These are phyloP conservation scores for Arrhamphus sclerolepis DNA, from an alignment of 2,797 vertebrate genomes.

Conservation along the genomic window DNA sequence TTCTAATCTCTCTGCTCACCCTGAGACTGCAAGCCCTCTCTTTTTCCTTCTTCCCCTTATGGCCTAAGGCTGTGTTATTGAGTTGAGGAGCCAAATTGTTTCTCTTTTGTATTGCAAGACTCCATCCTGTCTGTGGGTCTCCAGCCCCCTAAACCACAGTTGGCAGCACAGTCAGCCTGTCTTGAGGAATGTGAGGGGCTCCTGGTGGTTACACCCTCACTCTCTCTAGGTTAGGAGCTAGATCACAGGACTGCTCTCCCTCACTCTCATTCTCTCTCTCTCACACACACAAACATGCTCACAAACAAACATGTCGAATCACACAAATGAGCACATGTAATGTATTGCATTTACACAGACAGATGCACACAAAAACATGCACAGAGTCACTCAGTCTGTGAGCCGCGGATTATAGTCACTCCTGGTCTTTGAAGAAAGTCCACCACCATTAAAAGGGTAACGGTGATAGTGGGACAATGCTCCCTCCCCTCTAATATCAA, in stretches of 20 bases:
- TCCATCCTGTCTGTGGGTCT: slow-evolving; percentile 87
- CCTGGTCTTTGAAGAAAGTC: slow-evolving; percentile 68
- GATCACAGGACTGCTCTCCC: slow-evolving; percentile 66
- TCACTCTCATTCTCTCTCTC: slow-evolving; percentile 35
- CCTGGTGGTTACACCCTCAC: slow-evolving; percentile 80
- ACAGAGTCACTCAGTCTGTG: slow-evolving; percentile 62
- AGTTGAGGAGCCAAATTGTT: slow-evolving; percentile 83
- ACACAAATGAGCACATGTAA: slow-evolving; percentile 32
- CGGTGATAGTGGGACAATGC: slow-evolving; percentile 61
- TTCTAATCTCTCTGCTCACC: slow-evolving; percentile 73
- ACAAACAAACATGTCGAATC: slow-evolving; percentile 65
- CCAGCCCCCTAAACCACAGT: slow-evolving; percentile 84
- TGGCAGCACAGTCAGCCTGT: slow-evolving; percentile 80
- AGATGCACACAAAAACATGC: slow-evolving; percentile 25
- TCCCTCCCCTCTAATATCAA: slow-evolving; percentile 57
- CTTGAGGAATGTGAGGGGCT: slow-evolving; percentile 80
- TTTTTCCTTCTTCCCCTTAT: slow-evolving; percentile 58
- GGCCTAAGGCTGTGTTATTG: slow-evolving; percentile 79
- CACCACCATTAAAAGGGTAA: slow-evolving; percentile 62
- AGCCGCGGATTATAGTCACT: slow-evolving; percentile 52
- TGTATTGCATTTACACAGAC: slow-evolving; percentile 5
- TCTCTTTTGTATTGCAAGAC: slow-evolving; percentile 85
- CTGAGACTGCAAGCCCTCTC: slow-evolving; percentile 61
- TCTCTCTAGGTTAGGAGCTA: slow-evolving; percentile 62
- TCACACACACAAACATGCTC: slow-evolving; percentile 49